Evolutionary conservation across 2,797 vertebrate species (phyloP), one percentile per base, ranked within the genome.

Genomic region (Oryzias dopingdopingensis): DNA sequence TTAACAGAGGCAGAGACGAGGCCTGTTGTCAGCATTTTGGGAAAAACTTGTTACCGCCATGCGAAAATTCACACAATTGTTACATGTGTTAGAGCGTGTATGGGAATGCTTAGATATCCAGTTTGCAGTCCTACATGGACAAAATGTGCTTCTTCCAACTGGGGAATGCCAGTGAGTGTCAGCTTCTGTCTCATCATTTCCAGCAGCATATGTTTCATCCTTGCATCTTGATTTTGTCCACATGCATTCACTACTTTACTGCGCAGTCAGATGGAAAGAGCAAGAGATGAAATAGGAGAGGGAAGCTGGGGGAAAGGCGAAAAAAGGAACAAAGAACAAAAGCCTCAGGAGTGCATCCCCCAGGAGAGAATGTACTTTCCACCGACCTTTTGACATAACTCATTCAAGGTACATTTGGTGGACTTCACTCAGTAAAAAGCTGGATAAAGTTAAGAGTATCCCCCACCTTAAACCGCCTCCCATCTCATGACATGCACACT

Each of bases 21-120:
- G 61, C 37, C 54, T 76, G 49, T 76, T 22, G 62, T 87, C 81
- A 86, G 76, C 70, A 59, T 79, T 83, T 79, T 67, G 55, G 40
- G 49, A 60, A 56, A 76, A 71, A 79, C 59, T 60, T 89, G 63
- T 60, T 78, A 82, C 79, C 74, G 43, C 5, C 0, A 65, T 88
- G 84, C 54, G 74, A 88, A 57, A 88, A 84, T 87, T 86, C 87
- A 84, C 86, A 86, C 72, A 76, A 55, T 74, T 32, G 61, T 54
- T 77, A 51, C 59, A 65, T 80, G 60, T 82, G 76, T 78, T 60
- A 80, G 56, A 66, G 70, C 17, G 6, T 52, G 32, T 12, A 32
- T 32, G 59, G 64, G 64, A 48, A 42, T 6, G 37, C 65, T 60
- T 53, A 41, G 53, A 64, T 65, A 55, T 76, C 57, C 62, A 56